Conservation (phyloP, 2,888 invertebrate genomes). For the Andrena marginata region DNA sequence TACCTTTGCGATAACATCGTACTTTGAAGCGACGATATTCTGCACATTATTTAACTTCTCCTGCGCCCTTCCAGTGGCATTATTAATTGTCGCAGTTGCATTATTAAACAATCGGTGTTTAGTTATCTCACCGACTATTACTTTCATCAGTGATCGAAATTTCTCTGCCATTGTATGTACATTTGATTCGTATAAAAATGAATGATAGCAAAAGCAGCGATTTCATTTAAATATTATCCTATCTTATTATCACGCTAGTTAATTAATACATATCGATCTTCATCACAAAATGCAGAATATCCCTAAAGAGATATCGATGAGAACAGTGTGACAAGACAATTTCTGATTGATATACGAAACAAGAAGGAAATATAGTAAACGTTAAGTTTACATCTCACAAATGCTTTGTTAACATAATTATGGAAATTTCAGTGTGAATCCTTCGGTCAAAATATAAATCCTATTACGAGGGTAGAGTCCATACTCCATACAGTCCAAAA, state of each 20-base stretch:
- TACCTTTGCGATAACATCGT: conserved; percentile 79
- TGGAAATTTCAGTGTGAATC: not conserved
- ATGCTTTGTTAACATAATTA: not conserved
- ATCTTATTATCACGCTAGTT: not conserved
- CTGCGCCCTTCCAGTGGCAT: conserved; percentile 76
- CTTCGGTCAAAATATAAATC: not conserved
- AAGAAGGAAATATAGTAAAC: not conserved
- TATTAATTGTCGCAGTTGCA: conserved; percentile 73
- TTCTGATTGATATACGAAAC: not conserved
- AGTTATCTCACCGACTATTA: conserved; percentile 71
- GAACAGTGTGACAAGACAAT: not conserved
- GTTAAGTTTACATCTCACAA: conserved; percentile 3
- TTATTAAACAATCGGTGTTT: conserved; percentile 74
- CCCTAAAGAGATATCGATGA: not conserved
- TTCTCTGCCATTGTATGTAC: conserved; percentile 70
- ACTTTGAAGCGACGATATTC: conserved; percentile 75
- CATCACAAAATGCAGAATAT: not conserved
- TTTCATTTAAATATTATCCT: not conserved
- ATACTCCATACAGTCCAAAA: not conserved
- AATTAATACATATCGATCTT: conserved; percentile 9
- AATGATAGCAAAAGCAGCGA: not conserved
- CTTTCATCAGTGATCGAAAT: conserved; percentile 72
- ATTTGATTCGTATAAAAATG: not conserved
- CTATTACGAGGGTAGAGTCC: not conserved
- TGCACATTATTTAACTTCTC: conserved; percentile 74